Base-by-base conservation (phyloP, 35 echinoderm and acorn worm species). In the Chiridota heheva region DNA sequence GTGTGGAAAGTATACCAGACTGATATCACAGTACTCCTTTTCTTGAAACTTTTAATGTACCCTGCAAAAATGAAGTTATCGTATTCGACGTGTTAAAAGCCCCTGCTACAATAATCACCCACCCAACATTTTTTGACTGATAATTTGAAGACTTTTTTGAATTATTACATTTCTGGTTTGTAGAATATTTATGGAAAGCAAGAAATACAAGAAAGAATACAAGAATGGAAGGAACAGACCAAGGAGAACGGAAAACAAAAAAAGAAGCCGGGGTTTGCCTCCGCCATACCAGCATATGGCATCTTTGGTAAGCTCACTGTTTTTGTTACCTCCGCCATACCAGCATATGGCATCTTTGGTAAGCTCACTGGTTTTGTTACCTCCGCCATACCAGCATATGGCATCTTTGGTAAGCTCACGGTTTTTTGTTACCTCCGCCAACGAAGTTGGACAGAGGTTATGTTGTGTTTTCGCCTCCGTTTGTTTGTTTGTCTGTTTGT, bases 301-400 rank as follows among this genome's bases (percentile, higher is more conserved):
- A 41, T 58, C 1, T 58, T 36, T n/a, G 41, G 40, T 5, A 86
- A 77, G 42, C 22, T 42, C 29, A 80, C 68, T 40, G 55, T 67
- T 57, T 78, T 78, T 40, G 69, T 79, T 39, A 72, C 78, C 30
- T 18, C 60, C 17, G 77, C 68, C 44, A 61, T 90, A 4, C 83
- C 87, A 3, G 87, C 87, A 42, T 90, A 83, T 40, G 87, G 87
- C 1, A 90, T 89, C 31, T 46, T 76, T 59, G 86, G 86, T 89
- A 40, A 72, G 86, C 41, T 36, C 25, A 68, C 20, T 55, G 34
- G 38, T 1, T 37, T 4, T 27, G 18, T 25, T 36, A 18, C 26
- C 30, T 7, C 68, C 15, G 39, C 32, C 20, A 53, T 12, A 53
- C 10, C 10, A 12, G 25, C 20, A 18, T 29, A 29, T 29, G 64